Conservation (phyloP, 1,140 invertebrate species). For the Drosophila tsacasi region DNA sequence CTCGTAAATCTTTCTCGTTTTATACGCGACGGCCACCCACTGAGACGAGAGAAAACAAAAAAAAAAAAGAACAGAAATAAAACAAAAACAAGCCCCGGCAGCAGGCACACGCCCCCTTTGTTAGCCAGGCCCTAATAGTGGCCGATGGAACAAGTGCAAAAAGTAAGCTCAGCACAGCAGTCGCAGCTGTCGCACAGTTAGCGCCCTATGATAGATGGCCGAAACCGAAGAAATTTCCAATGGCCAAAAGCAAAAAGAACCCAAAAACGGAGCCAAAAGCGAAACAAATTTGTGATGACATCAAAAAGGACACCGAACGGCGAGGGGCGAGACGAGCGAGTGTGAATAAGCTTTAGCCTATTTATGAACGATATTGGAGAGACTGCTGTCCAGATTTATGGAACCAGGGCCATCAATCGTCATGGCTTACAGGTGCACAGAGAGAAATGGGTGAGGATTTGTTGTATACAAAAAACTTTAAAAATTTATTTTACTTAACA, state of each 20-base stretch:
- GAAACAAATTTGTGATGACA: constrained; percentile 42
- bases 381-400: constrained; percentile 34
- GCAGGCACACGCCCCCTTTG: constrained; percentile 19
- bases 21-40: constrained; percentile 27
- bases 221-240: constrained; percentile 3
- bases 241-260: background rate
- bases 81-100: constrained; percentile 1
- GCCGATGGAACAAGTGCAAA: constrained; percentile 15
- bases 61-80: background rate
- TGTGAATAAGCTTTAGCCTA: constrained; percentile 51
- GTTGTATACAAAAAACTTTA: too few species aligned
- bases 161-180: constrained; percentile 27
- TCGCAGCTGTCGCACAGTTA: constrained; percentile 47
- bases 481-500: background rate
- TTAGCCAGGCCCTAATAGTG: constrained; percentile 50
- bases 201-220: constrained; percentile 47
- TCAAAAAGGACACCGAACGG: constrained; percentile 2
- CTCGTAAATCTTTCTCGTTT: constrained; percentile 50
- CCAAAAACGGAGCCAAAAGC: constrained; percentile 1
- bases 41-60: background rate
- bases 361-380: constrained; percentile 35
- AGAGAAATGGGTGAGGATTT: background rate
- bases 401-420: constrained; percentile 6
- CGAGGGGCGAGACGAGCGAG: background rate
- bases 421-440: constrained; percentile 4